Conservation (phyloP, 2,888 invertebrate genomes). For the Lithophane socia region DNA sequence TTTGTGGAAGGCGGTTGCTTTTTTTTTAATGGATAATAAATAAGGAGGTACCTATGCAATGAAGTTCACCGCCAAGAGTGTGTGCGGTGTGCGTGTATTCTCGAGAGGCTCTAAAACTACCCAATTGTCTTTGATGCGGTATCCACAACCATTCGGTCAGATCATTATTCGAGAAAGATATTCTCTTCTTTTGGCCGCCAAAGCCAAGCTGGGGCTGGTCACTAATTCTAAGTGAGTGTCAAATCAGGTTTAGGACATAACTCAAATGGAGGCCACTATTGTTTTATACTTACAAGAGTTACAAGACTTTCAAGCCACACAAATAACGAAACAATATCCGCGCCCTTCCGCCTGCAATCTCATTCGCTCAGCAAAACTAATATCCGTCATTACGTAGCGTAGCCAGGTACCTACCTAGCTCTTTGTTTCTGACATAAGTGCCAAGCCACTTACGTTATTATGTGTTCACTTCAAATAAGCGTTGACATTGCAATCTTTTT, state of each 20-base stretch:
- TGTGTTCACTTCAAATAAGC: constrained; percentile 21
- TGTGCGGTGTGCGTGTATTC: not conserved
- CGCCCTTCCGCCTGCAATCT: constrained; percentile 47
- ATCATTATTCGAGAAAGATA: not conserved
- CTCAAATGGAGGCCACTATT: constrained; percentile 14
- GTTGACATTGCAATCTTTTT: constrained; percentile 43
- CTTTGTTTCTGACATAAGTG: constrained; percentile 42
- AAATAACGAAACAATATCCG: constrained; percentile 44
- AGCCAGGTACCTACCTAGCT: constrained; percentile 10
- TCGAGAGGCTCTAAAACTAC: not conserved
- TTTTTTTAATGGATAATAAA: not conserved
- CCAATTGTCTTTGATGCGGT: not conserved
- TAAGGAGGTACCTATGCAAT: not conserved
- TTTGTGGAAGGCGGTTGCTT: too few species aligned
- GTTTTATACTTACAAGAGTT: constrained; percentile 30
- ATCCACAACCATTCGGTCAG: not conserved
- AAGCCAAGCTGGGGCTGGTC: not conserved
- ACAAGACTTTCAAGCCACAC: constrained; percentile 10
- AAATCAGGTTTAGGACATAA: constrained; percentile 4
- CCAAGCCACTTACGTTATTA: constrained; percentile 23
- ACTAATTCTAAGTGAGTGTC: not conserved
- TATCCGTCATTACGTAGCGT: constrained; percentile 45
- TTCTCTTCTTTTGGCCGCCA: not conserved
- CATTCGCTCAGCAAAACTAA: constrained; percentile 47
- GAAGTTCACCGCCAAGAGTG: not conserved